These are phyloP conservation scores for Neodiprion pinetum DNA, from an alignment of 1,140 invertebrate genomes.

Conservation along the genomic window DNA sequence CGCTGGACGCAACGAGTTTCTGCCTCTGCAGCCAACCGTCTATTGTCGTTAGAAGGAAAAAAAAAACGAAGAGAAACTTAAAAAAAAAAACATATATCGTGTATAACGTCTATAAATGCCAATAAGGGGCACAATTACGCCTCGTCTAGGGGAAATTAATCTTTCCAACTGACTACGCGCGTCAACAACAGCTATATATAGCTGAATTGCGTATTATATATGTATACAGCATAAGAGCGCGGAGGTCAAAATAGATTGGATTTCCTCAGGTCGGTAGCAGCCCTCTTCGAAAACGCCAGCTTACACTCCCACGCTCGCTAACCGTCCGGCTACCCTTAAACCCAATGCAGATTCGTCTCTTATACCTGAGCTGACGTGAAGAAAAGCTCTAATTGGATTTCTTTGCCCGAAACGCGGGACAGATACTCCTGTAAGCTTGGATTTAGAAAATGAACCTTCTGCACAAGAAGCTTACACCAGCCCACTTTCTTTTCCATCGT, in stretches of 20 bases:
- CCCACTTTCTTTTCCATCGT: too few relatives aligned
- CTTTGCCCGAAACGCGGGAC: neutral
- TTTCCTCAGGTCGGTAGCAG: too few relatives aligned
- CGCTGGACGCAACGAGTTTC: slow-evolving; percentile 39
- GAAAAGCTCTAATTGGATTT: neutral
- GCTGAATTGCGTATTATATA: too few relatives aligned
- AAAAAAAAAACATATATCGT: neutral
- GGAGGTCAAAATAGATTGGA: too few relatives aligned
- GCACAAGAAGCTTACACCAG: too few relatives aligned
- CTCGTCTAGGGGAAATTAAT: neutral
- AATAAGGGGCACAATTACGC: neutral
- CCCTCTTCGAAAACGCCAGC: too few relatives aligned
- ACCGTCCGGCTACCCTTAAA: neutral
- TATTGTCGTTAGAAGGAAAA: neutral
- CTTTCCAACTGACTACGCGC: neutral
- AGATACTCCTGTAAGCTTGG: too few relatives aligned
- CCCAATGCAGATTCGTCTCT: neutral
- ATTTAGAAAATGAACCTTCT: too few relatives aligned
- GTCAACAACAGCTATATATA: neutral
- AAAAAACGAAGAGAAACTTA: neutral
- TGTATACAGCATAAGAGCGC: too few relatives aligned
- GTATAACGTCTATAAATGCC: neutral
- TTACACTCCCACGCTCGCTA: too few relatives aligned
- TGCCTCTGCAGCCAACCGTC: neutral
- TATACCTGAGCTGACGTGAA: neutral